These are phyloP conservation scores for Petrocephalus sullivani DNA, from an alignment of 2,797 vertebrate species.

Conservation along the genomic window DNA sequence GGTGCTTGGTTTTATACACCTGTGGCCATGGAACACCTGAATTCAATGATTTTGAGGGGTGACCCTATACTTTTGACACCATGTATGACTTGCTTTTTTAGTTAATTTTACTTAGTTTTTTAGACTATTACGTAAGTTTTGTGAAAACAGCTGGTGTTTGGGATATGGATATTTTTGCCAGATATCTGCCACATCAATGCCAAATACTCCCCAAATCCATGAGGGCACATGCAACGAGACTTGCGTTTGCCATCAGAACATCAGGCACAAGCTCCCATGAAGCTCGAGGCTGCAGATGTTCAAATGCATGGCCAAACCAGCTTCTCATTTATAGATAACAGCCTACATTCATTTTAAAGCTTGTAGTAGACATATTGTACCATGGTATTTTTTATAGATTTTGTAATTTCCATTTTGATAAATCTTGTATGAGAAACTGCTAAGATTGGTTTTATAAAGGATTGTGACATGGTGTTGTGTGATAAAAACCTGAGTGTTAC, in stretches of 20 bases:
- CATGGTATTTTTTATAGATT: neutral
- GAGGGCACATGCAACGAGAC: neutral
- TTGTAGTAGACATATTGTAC: neutral
- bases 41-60: too few relatives aligned
- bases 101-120: neutral
- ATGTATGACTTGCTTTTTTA: neutral
- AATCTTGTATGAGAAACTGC: neutral
- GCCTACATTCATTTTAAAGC: neutral
- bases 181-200: neutral
- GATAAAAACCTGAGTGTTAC: neutral
- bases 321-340: neutral
- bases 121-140: neutral
- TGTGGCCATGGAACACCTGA: too few relatives aligned
- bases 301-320: neutral
- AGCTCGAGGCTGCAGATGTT: neutral
- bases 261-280: neutral
- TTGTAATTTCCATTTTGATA: neutral
- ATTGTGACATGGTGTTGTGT: neutral
- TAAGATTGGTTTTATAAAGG: neutral
- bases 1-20: too few relatives aligned
- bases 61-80: too few relatives aligned
- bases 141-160: neutral
- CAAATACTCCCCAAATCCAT: neutral
- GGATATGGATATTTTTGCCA: neutral
- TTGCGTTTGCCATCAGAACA: neutral